These are phyloP conservation scores for Cactoblastis cactorum DNA, from an alignment of 2,888 invertebrate species.

Conservation along the genomic window DNA sequence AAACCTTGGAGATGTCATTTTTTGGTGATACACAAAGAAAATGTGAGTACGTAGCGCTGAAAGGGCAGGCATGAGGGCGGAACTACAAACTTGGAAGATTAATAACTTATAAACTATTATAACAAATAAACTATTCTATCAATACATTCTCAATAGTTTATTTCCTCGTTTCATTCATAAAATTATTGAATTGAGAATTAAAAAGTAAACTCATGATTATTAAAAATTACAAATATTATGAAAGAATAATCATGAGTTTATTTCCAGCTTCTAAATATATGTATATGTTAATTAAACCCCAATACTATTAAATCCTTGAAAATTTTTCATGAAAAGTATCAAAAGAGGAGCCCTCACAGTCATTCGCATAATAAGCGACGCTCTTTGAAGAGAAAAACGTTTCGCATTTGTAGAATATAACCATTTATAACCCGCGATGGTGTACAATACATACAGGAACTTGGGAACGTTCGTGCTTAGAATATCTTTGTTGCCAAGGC, in stretches of 20 bases:
- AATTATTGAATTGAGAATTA: no score
- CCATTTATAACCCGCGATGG: constrained; percentile 2
- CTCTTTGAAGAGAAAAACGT: background rate
- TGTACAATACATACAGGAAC: background rate
- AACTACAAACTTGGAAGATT: background rate
- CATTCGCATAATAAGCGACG: background rate
- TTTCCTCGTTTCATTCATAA: no score
- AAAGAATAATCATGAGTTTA: no score
- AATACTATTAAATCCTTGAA: no score
- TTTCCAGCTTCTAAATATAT: no score
- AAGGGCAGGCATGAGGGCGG: background rate
- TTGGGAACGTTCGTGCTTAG: background rate
- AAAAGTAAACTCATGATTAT: no score
- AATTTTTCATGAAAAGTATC: background rate
- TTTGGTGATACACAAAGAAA: background rate
- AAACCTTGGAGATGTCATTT: background rate
- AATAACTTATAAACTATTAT: background rate
- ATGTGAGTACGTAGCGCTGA: background rate
- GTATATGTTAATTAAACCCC: background rate
- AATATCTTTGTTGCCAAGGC: constrained; percentile 14
- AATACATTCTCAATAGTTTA: no score
- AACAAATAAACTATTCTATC: no score
- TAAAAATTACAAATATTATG: no score
- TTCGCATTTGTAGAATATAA: background rate
- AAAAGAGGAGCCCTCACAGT: background rate